A percentile compares a stretch with the other conserved stretches of the same genome.
Conservation (phyloP, 2,888 invertebrate species). For the Linyphia triangularis region DNA sequence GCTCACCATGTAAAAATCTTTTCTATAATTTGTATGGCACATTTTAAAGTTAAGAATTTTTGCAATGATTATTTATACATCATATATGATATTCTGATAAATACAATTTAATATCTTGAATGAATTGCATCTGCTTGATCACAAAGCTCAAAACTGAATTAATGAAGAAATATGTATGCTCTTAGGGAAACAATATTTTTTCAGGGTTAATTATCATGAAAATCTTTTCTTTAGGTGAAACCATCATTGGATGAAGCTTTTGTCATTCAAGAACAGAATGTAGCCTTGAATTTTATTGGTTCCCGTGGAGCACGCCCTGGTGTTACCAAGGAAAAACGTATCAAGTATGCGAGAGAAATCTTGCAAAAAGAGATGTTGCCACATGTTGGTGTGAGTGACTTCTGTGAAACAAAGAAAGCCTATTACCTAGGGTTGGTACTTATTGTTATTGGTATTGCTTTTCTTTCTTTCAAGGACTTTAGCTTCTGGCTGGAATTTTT, state of each 20-base stretch:
- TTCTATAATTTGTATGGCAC: too few relatives aligned
- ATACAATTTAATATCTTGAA: too few relatives aligned
- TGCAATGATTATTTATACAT: too few relatives aligned
- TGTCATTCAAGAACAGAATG: slow-evolving; percentile 99
- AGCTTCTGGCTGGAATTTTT: too few relatives aligned
- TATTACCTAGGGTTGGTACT: slow-evolving; percentile 83
- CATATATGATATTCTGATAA: too few relatives aligned
- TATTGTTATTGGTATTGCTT: too few relatives aligned
- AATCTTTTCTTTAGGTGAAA: slow-evolving; percentile 84
- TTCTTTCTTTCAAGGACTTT: too few relatives aligned
- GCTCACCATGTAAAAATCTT: too few relatives aligned
- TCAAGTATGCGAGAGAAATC: slow-evolving; percentile 99
- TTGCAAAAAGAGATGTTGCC: slow-evolving; percentile 99
- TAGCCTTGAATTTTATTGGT: slow-evolving; percentile 99
- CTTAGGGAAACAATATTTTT: not conserved
- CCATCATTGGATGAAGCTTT: slow-evolving; percentile 99
- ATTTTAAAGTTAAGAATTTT: too few relatives aligned
- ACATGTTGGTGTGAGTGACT: slow-evolving; percentile 99
- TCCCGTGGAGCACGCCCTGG: slow-evolving; percentile 98
- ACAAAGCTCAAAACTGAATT: not conserved
- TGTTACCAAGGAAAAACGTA: slow-evolving; percentile 98
- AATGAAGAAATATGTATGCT: not conserved
- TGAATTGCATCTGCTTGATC: too few relatives aligned
- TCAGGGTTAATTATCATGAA: not conserved
- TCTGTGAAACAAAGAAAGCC: slow-evolving; percentile 99